Conservation (phyloP, 2,888 invertebrate genomes). For the Coleophora deauratella region DNA sequence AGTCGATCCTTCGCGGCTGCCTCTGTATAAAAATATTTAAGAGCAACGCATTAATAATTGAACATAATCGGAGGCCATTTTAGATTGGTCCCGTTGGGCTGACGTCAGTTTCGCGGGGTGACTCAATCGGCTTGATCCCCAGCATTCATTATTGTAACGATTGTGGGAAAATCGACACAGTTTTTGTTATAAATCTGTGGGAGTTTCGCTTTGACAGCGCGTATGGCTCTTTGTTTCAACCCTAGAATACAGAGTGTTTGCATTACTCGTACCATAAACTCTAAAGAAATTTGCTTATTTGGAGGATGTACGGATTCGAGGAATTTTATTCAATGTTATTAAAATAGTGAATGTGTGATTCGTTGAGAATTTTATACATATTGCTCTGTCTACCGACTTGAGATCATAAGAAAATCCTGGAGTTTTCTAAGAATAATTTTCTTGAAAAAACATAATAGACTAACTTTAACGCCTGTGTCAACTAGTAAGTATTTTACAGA, state of each 20-base stretch:
- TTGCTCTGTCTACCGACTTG: too few relatives aligned
- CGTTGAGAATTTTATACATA: too few relatives aligned
- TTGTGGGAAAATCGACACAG: conserved; percentile 67
- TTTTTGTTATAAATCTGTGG: conserved; percentile 68
- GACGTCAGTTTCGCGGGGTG: conserved; percentile 46
- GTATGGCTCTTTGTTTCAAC: conserved; percentile 32
- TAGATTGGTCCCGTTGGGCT: conserved; percentile 33
- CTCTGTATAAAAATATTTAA: not conserved
- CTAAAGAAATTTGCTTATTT: too few relatives aligned
- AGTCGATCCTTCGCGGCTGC: not conserved
- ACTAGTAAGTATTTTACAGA: too few relatives aligned
- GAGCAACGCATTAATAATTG: not conserved
- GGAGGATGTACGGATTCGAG: too few relatives aligned
- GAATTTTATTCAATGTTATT: too few relatives aligned
- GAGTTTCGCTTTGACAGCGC: conserved; percentile 60
- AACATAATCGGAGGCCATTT: conserved; percentile 23
- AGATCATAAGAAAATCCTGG: too few relatives aligned
- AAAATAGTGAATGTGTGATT: too few relatives aligned
- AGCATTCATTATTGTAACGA: conserved; percentile 48
- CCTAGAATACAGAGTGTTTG: conserved; percentile 11
- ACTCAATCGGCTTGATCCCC: conserved; percentile 58
- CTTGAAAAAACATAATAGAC: too few relatives aligned
- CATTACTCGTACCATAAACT: conserved; percentile 1
- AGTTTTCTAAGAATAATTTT: too few relatives aligned
- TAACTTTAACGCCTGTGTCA: too few relatives aligned